Conservation (phyloP, 2,888 invertebrate genomes). For the Schizaphis graminum region DNA sequence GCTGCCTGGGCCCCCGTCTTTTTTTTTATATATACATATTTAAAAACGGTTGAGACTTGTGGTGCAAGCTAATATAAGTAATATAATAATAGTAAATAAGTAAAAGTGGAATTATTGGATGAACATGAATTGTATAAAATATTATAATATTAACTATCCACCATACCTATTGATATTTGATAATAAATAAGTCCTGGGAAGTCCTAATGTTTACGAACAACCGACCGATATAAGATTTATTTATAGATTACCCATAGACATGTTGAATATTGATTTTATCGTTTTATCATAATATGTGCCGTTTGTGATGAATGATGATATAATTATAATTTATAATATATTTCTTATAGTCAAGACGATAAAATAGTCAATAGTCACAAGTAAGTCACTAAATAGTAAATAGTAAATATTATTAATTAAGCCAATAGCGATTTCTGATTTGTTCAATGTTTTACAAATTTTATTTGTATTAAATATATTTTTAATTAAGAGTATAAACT, state of each 20-base stretch:
- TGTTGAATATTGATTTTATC: slow-evolving; percentile 25
- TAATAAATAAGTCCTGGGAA: not conserved
- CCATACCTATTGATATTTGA: not conserved
- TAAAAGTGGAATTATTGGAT: not conserved
- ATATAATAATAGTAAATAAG: not conserved
- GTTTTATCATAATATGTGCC: not conserved
- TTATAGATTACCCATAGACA: slow-evolving; percentile 9
- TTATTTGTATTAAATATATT: not conserved
- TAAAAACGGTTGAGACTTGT: too few relatives aligned
- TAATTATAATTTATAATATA: not conserved
- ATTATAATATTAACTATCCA: not conserved
- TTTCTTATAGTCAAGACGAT: not conserved
- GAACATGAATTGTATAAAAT: not conserved
- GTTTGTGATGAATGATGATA: not conserved
- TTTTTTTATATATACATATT: too few relatives aligned
- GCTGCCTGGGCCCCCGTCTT: too few relatives aligned
- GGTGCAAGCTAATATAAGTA: too few relatives aligned
- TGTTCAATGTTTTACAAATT: slow-evolving; percentile 6
- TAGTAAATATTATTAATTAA: not conserved
- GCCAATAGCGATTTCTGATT: not conserved
- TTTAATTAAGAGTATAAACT: not conserved
- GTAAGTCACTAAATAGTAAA: too few relatives aligned
- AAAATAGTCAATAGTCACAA: slow-evolving; percentile 1
- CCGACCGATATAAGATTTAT: slow-evolving; percentile 13
- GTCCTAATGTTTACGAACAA: slow-evolving; percentile 15